These are phyloP conservation scores for Cryptus armator DNA, from an alignment of 2,888 invertebrate genomes.

Conservation along the genomic window DNA sequence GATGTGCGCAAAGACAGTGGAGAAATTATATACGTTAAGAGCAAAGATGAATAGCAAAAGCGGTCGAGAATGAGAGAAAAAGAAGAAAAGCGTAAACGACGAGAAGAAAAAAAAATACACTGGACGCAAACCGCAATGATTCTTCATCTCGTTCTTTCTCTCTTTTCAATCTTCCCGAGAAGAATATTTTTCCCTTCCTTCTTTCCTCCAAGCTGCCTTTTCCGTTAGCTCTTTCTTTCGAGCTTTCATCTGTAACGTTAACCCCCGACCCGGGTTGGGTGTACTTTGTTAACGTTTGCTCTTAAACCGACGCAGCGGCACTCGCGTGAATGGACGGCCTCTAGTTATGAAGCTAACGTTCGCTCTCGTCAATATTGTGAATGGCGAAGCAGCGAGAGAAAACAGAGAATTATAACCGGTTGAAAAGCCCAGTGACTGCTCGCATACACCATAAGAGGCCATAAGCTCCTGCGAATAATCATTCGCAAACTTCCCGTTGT, in stretches of 20 bases:
- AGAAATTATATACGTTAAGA: neutral
- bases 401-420: constrained; percentile 5
- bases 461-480: constrained; percentile 29
- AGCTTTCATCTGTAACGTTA: constrained; percentile 51
- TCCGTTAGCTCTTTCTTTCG: constrained; percentile 41
- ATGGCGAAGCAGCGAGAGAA: neutral
- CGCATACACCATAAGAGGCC: constrained; percentile 26
- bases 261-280: constrained; percentile 37
- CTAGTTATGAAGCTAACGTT: constrained; percentile 5
- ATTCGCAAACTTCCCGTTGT: constrained; percentile 34
- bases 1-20: neutral
- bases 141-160: constrained; percentile 43
- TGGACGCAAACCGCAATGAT: constrained; percentile 48
- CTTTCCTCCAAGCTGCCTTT: constrained; percentile 45
- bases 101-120: constrained; percentile 45
- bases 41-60: constrained; percentile 54
- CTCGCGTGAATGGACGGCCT: constrained; percentile 35
- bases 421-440: constrained; percentile 3
- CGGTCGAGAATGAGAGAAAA: constrained; percentile 31
- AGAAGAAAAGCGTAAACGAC: constrained; percentile 40
- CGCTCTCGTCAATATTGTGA: neutral
- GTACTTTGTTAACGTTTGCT: constrained; percentile 55
- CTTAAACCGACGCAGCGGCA: constrained; percentile 33
- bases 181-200: constrained; percentile 42
- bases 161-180: constrained; percentile 31